Conservation (phyloP, 2,797 vertebrate species). For the Steatocranus sp. region DNA sequence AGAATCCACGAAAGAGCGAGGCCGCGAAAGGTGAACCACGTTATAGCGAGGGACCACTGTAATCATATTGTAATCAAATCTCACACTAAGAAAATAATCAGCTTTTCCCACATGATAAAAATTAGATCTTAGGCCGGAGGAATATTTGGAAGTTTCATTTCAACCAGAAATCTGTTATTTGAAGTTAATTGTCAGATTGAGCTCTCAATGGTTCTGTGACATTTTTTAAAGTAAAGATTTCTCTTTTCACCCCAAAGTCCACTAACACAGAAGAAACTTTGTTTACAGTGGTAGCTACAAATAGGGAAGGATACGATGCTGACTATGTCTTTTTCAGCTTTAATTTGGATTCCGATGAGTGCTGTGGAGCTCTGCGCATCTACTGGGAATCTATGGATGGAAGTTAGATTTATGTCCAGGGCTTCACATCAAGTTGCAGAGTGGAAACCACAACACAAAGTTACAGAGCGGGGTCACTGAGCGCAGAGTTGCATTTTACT, state of each 20-base stretch:
- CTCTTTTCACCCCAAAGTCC: background rate
- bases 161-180: background rate
- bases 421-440: background rate
- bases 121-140: fast-evolving
- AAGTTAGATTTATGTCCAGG: background rate
- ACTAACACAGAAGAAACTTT: background rate
- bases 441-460: background rate
- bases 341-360: fast-evolving
- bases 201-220: background rate
- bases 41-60: background rate
- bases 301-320: background rate
- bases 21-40: background rate
- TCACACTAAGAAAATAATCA: background rate
- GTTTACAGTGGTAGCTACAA: background rate
- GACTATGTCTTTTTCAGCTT: fast-evolving
- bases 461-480: background rate
- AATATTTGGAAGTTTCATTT: background rate
- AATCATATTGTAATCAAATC: background rate
- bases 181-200: fast-evolving
- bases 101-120: fast-evolving
- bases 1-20: no score
- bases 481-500: background rate
- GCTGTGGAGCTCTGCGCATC: background rate
- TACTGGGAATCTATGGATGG: background rate
- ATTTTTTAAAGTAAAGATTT: background rate